A percentile compares a stretch with the other conserved stretches of the same genome.
Conservation (phyloP, 2,797 vertebrate species). For the Alosa sapidissima region DNA sequence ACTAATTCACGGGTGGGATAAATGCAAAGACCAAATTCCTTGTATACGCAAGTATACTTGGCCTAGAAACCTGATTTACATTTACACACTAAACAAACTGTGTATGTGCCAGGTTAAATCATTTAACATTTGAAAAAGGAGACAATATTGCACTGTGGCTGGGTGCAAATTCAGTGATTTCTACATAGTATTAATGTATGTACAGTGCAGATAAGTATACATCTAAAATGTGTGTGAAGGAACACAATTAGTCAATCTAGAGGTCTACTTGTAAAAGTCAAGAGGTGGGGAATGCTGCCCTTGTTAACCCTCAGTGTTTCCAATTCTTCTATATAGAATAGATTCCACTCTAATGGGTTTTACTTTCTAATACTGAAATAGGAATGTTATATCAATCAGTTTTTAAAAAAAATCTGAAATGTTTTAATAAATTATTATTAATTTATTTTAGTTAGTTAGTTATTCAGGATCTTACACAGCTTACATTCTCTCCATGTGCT, state of each 20-base stretch:
- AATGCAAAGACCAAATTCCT: no score
- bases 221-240: neutral
- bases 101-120: no score
- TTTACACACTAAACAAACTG: no score
- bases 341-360: neutral
- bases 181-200: neutral
- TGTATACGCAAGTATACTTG: no score
- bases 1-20: no score
- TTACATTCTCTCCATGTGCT: neutral
- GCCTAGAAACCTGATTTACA: no score
- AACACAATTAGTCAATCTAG: neutral
- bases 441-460: no score
- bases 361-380: neutral
- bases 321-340: neutral
- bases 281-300: neutral
- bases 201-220: neutral
- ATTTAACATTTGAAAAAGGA: no score
- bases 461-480: neutral
- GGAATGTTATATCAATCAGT: no score
- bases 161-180: neutral
- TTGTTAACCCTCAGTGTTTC: neutral
- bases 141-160: neutral
- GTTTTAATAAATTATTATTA: no score
- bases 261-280: neutral
- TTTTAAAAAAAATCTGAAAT: no score